Conservation (phyloP, 2,888 invertebrate genomes). For the Machimus atricapillus region DNA sequence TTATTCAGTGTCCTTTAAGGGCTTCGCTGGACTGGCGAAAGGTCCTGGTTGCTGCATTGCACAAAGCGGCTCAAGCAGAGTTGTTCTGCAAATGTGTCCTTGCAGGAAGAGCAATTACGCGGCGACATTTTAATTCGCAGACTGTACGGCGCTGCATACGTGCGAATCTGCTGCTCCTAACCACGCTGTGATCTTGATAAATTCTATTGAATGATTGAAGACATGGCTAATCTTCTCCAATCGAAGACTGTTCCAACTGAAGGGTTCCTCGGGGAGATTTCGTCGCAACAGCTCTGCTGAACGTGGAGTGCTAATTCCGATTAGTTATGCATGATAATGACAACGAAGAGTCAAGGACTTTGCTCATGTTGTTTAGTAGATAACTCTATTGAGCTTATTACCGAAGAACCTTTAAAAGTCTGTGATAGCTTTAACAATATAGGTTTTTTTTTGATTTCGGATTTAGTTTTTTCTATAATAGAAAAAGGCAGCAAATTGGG, state of each 20-base stretch:
- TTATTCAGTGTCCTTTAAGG: background rate
- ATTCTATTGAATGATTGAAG: background rate
- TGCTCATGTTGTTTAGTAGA: background rate
- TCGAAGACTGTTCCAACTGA: background rate
- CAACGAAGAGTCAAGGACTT: background rate
- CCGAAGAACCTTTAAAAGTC: background rate
- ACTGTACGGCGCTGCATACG: background rate
- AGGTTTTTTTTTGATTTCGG: too few relatives aligned
- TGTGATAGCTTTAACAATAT: background rate
- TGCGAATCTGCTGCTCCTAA: background rate
- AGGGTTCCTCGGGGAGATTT: background rate
- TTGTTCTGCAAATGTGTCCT: background rate
- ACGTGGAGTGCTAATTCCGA: background rate
- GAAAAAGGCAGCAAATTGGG: too few relatives aligned
- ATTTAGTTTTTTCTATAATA: too few relatives aligned
- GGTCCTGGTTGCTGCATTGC: background rate
- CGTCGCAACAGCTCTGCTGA: background rate
- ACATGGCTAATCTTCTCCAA: background rate
- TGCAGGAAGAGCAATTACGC: background rate
- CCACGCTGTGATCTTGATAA: background rate
- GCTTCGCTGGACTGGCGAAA: background rate
- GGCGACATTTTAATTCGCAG: background rate
- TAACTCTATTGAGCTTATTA: background rate
- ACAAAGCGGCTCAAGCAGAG: background rate
- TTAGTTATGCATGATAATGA: background rate